phyloP scores from a whole-genome alignment of 2,113 vertebrate genomes.

The Notothenia coriiceps region DNA sequence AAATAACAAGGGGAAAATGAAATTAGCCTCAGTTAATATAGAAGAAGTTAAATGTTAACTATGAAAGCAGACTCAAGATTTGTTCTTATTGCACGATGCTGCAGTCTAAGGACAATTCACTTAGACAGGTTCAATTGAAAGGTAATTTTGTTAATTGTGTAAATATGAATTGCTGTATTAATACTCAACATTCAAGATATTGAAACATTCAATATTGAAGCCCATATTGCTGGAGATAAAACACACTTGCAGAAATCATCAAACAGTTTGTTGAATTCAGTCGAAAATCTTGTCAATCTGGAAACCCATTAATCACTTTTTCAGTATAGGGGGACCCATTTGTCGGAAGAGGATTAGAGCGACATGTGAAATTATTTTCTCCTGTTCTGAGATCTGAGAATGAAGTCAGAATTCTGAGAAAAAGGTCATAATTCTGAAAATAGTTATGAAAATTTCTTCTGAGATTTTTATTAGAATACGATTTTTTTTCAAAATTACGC shows the following conservation, averaged over 20 bases:
- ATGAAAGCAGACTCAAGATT: not conserved
- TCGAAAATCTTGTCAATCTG: conserved; percentile 2
- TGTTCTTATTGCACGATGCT: conserved; percentile 22
- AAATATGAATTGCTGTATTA: not conserved
- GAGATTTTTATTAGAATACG: too few species aligned
- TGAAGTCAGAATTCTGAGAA: too few species aligned
- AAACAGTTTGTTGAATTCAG: conserved; percentile 16
- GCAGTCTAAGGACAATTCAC: not conserved
- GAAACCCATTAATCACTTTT: not conserved
- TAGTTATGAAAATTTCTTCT: too few species aligned
- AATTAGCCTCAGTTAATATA: conserved; percentile 14
- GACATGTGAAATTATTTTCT: too few species aligned
- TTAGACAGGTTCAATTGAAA: not conserved
- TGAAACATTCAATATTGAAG: not conserved
- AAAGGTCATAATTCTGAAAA: too few species aligned
- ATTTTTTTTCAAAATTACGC: too few species aligned
- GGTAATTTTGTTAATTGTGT: too few species aligned
- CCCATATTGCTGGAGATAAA: conserved; percentile 1
- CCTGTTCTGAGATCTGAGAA: too few species aligned
- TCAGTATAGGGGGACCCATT: not conserved
- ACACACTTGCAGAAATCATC: conserved; percentile 6
- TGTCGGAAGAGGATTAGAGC: not conserved
- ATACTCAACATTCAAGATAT: conserved; percentile 7
- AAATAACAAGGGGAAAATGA: conserved; percentile 33
- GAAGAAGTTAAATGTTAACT: not conserved